These are phyloP conservation scores for Saxidomus purpurata DNA, from an alignment of 1,140 invertebrate species.

Conservation along the genomic window DNA sequence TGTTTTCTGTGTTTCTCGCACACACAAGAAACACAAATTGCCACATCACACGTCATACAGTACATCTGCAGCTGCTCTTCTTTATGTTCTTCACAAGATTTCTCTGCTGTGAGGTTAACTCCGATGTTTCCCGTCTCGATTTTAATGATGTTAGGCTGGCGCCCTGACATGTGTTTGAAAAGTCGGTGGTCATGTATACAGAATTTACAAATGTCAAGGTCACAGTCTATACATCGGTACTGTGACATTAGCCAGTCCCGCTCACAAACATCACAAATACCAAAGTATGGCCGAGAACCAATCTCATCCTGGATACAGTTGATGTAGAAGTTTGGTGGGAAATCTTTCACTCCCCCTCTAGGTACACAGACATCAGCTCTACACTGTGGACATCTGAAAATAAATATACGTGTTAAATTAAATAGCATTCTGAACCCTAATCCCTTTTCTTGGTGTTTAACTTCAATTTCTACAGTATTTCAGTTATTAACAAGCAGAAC, in stretches of 20 bases:
- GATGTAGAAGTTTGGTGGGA: constrained; percentile 83
- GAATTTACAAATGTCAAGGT: constrained; percentile 81
- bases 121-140: constrained; percentile 75
- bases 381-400: constrained; percentile 79
- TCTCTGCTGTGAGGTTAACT: constrained; percentile 69
- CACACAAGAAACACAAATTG: constrained; percentile 79
- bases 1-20: constrained; percentile 78
- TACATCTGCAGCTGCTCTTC: constrained; percentile 79
- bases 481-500: no score
- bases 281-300: constrained; percentile 73
- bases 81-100: constrained; percentile 72
- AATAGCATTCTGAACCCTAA: no score
- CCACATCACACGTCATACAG: constrained; percentile 76
- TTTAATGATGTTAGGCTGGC: constrained; percentile 75
- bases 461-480: no score
- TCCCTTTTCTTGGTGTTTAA: no score
- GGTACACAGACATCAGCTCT: constrained; percentile 80
- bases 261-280: constrained; percentile 79
- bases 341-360: constrained; percentile 78
- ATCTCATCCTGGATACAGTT: constrained; percentile 82
- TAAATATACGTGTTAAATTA: no score
- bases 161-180: constrained; percentile 74
- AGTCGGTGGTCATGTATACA: constrained; percentile 82
- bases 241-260: constrained; percentile 78
- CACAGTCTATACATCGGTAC: constrained; percentile 82